Evolutionary conservation across 2,888 invertebrate species (phyloP).

Genomic region (Empis stercorea): DNA sequence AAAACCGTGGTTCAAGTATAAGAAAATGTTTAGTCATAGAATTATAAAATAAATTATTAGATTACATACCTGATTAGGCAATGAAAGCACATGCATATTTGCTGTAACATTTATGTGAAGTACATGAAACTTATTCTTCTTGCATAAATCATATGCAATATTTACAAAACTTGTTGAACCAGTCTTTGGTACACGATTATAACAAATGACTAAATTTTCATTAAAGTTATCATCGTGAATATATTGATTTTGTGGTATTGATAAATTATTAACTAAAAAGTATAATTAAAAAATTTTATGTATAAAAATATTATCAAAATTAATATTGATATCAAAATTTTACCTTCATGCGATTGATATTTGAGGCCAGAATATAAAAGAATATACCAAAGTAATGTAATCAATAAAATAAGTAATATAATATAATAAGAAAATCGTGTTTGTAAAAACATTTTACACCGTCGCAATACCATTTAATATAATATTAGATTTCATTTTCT

Average conservation of each 20-base stretch:
- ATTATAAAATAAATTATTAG: too few species aligned
- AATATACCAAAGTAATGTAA: background rate
- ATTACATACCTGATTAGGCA: constrained; percentile 61
- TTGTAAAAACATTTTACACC: background rate
- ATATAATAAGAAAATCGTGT: background rate
- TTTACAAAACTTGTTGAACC: constrained; percentile 93
- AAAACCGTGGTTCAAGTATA: too few species aligned
- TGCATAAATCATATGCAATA: constrained; percentile 70
- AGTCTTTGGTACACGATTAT: constrained; percentile 94
- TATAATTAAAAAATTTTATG: too few species aligned
- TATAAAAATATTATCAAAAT: too few species aligned
- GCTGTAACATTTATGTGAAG: constrained; percentile 93
- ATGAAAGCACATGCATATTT: constrained; percentile 88
- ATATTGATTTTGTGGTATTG: background rate
- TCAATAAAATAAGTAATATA: background rate
- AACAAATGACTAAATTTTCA: constrained; percentile 70
- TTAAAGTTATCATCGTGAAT: constrained; percentile 34
- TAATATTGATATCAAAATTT: too few species aligned
- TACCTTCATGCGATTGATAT: too few species aligned
- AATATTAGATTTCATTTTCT: background rate
- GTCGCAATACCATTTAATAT: background rate
- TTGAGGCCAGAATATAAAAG: background rate
- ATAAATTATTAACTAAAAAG: too few species aligned
- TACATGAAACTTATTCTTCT: constrained; percentile 63
- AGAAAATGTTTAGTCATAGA: too few species aligned